phyloP scores from a whole-genome alignment of 2,113 vertebrate genomes.

The Okapia johnstoni region DNA sequence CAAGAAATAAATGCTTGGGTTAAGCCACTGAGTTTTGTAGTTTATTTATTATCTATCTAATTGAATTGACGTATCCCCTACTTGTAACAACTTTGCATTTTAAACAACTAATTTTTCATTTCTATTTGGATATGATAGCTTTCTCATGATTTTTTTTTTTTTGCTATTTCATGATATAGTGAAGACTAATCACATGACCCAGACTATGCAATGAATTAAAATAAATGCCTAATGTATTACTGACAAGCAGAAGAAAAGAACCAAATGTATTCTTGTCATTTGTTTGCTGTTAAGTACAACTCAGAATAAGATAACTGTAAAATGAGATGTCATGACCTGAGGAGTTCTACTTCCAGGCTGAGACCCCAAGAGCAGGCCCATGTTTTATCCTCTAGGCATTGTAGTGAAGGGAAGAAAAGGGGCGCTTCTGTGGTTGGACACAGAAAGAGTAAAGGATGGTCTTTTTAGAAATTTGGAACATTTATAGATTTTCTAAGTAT shows the following conservation, averaged over 20 bases:
- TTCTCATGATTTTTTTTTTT: not conserved
- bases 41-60: constrained; percentile 23
- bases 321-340: not conserved
- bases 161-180: not conserved
- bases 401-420: not conserved
- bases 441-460: not conserved
- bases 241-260: not conserved
- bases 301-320: not conserved
- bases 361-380: not conserved
- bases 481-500: not conserved
- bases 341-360: not conserved
- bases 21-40: not conserved
- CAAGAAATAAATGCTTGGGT: not conserved
- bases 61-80: not conserved
- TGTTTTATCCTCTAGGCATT: not conserved
- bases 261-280: not conserved
- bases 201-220: constrained; percentile 15
- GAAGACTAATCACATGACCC: not conserved
- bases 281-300: not conserved
- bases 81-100: not conserved
- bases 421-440: not conserved
- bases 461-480: not conserved
- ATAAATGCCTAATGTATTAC: not conserved
- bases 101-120: not conserved
- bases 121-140: not conserved